Evolutionary conservation across 1,140 invertebrate genomes (phyloP).

Genomic region (Alviniconcha marisindica): DNA sequence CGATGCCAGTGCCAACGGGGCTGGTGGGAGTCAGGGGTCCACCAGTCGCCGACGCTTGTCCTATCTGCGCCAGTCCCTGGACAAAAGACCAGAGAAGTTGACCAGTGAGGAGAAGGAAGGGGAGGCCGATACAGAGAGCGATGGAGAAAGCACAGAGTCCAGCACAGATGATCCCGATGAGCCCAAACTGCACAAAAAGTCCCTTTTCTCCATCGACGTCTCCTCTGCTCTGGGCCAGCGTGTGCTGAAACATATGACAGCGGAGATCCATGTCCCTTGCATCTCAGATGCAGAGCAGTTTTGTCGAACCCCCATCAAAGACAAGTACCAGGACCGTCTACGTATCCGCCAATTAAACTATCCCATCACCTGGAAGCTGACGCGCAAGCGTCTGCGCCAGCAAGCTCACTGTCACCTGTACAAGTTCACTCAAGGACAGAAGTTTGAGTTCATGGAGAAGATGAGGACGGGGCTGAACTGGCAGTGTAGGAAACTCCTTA

Average conservation of each 20-base stretch:
- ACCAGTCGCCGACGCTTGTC: constrained; percentile 45
- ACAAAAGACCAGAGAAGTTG: constrained; percentile 37
- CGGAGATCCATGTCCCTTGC: constrained; percentile 56
- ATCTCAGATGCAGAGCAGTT: constrained; percentile 63
- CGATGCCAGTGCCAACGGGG: constrained; percentile 52
- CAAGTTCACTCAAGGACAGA: constrained; percentile 62
- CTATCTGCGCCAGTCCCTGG: constrained; percentile 41
- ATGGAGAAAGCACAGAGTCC: constrained; percentile 38
- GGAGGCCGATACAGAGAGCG: constrained; percentile 30
- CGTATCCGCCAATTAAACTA: constrained; percentile 56
- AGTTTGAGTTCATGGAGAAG: constrained; percentile 50
- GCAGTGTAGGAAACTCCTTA: constrained; percentile 51
- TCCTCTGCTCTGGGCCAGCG: constrained; percentile 66
- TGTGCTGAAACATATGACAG: constrained; percentile 64
- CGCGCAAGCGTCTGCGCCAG: constrained; percentile 41
- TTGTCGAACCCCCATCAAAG: constrained; percentile 65
- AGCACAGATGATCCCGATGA: constrained; percentile 39
- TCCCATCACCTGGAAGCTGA: constrained; percentile 60
- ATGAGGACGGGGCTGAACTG: constrained; percentile 58
- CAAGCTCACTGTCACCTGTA: constrained; percentile 59
- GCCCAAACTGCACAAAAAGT: constrained; percentile 49
- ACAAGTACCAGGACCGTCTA: constrained; percentile 55
- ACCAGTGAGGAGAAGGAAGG: constrained; percentile 43
- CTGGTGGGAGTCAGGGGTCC: constrained; percentile 38
- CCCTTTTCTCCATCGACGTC: constrained; percentile 63